These are phyloP conservation scores for Triops longicaudatus DNA, from an alignment of 1,140 invertebrate species.

Conservation along the genomic window DNA sequence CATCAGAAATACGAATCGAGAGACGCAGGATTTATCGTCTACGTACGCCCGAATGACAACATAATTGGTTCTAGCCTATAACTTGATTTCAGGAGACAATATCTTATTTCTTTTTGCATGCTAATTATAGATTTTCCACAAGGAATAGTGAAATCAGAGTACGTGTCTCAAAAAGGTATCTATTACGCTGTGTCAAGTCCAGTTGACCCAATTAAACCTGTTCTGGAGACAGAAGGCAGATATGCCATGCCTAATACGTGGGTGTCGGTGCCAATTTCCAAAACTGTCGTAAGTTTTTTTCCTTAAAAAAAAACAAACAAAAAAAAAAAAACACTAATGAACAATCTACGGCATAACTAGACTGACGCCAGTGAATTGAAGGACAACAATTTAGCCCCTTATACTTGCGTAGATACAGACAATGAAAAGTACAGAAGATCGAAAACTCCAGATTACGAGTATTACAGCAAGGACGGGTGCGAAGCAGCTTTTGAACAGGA, in stretches of 20 bases:
- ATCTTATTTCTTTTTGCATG: not conserved
- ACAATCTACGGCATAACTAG: not conserved
- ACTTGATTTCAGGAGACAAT: not conserved
- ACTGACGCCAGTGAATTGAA: not conserved
- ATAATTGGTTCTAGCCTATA: not conserved
- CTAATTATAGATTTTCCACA: not conserved
- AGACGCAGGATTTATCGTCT: constrained; percentile 14
- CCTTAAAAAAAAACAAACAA: not conserved
- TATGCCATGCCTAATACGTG: not conserved
- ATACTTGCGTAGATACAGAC: not conserved
- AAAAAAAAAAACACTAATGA: not conserved
- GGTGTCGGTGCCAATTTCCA: not conserved
- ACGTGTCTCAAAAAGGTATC: constrained; percentile 4
- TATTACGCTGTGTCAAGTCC: constrained; percentile 25
- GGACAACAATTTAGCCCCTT: not conserved
- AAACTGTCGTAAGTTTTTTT: not conserved
- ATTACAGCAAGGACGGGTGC: not conserved
- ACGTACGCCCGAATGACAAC: not conserved
- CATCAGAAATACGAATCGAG: not conserved
- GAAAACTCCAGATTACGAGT: not conserved
- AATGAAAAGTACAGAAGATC: not conserved
- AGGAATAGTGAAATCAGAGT: not conserved
- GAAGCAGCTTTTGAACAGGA: not conserved
- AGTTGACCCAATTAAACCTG: not conserved
- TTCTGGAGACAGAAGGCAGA: constrained; percentile 12